phyloP scores from a whole-genome alignment of 2,113 vertebrate species.

The Ahaetulla prasina region DNA sequence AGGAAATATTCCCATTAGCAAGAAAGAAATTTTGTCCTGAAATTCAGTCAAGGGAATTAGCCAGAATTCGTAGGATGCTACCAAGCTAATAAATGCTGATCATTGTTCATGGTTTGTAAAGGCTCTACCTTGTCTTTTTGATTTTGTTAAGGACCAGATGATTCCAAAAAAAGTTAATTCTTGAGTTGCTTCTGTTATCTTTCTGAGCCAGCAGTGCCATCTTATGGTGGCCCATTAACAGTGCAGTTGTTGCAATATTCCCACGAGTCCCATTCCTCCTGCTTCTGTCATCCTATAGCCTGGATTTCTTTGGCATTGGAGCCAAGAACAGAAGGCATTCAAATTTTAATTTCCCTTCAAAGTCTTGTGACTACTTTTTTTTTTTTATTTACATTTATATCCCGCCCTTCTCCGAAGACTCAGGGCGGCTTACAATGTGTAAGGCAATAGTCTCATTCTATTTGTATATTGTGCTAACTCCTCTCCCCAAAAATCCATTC shows the following conservation, averaged over 20 bases:
- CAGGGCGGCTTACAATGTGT: too few relatives aligned
- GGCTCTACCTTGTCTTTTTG: not conserved
- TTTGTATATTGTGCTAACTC: too few relatives aligned
- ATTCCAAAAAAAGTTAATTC: constrained; percentile 13
- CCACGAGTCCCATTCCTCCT: not conserved
- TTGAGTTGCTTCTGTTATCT: not conserved
- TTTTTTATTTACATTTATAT: too few relatives aligned
- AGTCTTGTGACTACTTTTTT: not conserved
- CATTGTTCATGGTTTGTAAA: not conserved
- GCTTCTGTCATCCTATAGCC: not conserved
- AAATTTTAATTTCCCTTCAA: not conserved
- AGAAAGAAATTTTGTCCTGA: not conserved
- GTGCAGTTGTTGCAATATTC: not conserved
- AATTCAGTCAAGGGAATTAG: not conserved
- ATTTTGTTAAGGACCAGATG: not conserved
- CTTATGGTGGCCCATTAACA: not conserved
- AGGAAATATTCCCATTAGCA: not conserved
- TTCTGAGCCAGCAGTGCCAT: not conserved
- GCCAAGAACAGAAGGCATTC: not conserved
- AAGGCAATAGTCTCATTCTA: too few relatives aligned
- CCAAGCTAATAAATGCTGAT: not conserved
- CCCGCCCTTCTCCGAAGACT: too few relatives aligned
- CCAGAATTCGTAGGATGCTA: not conserved
- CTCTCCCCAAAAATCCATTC: not conserved
- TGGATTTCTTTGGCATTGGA: not conserved